phyloP scores from a whole-genome alignment of 2,888 invertebrate genomes.

The Ommatoiulus sabulosus region DNA sequence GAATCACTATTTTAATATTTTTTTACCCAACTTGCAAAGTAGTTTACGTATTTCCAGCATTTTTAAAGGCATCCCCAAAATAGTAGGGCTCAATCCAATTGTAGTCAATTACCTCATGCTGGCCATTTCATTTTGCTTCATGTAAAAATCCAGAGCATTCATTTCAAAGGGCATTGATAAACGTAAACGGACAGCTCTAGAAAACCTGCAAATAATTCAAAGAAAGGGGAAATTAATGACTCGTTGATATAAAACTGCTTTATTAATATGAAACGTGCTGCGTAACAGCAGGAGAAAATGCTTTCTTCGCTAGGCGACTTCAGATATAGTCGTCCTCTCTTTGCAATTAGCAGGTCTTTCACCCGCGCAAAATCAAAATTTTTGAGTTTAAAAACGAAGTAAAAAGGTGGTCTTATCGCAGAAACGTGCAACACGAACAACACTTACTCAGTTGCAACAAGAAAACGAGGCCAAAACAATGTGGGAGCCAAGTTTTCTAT shows the following conservation, averaged over 20 bases:
- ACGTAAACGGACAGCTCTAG: neutral
- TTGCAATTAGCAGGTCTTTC: neutral
- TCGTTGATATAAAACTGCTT: neutral
- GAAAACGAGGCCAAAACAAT: neutral
- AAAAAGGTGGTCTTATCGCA: neutral
- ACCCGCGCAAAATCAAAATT: neutral
- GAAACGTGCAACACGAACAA: neutral
- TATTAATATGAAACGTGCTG: neutral
- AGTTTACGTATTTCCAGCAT: no score
- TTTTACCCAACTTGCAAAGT: no score
- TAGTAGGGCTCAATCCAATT: no score
- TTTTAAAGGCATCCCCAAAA: no score
- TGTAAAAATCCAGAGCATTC: neutral
- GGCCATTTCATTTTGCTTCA: neutral
- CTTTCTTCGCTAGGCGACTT: neutral
- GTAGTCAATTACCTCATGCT: neutral
- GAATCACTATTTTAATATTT: no score
- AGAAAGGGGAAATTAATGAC: neutral
- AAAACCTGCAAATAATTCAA: neutral
- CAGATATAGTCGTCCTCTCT: neutral
- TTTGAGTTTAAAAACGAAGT: neutral
- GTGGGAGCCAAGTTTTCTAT: neutral
- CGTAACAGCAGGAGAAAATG: neutral
- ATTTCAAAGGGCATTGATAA: neutral
- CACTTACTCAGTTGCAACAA: neutral